Conservation (phyloP, 2,113 vertebrate species). For the Eulacestoma nigropectus region DNA sequence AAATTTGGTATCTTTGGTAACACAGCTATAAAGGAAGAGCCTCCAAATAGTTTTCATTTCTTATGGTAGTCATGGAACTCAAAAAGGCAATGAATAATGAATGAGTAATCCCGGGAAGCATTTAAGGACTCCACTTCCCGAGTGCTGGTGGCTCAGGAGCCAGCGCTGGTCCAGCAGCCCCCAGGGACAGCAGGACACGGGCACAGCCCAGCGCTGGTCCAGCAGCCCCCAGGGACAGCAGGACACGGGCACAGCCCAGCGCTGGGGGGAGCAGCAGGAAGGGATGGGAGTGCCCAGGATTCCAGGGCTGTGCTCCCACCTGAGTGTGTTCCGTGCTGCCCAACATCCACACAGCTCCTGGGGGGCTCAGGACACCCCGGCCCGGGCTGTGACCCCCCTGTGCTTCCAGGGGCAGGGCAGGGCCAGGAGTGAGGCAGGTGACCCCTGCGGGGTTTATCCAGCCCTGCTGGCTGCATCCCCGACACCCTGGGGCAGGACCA, state of each 20-base stretch:
- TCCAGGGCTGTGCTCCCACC: background rate
- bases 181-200: background rate
- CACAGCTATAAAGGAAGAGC: background rate
- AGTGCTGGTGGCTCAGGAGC: background rate
- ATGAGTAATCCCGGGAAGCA: background rate
- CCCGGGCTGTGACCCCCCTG: background rate
- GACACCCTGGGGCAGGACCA: background rate
- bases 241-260: background rate
- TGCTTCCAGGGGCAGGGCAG: too few species aligned
- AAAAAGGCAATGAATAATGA: slow-evolving; percentile 9
- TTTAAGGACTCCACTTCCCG: background rate
- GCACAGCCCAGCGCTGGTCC: too few species aligned
- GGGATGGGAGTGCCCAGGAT: background rate
- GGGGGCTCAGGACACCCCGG: background rate
- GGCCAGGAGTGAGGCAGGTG: background rate
- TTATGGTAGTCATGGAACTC: slow-evolving; percentile 1
- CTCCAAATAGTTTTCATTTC: background rate
- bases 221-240: background rate
- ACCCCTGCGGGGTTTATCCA: background rate
- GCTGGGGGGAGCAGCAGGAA: background rate
- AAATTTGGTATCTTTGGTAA: background rate
- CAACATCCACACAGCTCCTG: fast-evolving
- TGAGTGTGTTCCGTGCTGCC: background rate
- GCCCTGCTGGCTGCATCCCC: background rate
- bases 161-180: background rate